These are phyloP conservation scores for Cheilosia scutellata DNA, from an alignment of 2,888 invertebrate genomes.

Conservation along the genomic window DNA sequence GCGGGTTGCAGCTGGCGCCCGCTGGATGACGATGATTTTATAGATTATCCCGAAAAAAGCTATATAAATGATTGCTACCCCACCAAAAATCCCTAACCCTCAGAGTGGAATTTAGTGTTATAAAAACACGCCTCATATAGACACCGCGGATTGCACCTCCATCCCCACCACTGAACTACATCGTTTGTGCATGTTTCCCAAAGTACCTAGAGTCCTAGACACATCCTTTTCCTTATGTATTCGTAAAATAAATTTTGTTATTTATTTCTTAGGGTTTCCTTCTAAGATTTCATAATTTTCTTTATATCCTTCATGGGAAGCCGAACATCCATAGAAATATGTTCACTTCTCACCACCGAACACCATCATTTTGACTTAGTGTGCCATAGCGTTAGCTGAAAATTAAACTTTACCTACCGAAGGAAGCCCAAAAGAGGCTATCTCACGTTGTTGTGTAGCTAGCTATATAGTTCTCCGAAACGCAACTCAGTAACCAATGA, in stretches of 20 bases:
- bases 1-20: too few relatives aligned
- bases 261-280: slow-evolving; percentile 43
- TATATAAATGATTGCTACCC: too few relatives aligned
- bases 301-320: slow-evolving; percentile 44
- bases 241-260: slow-evolving; percentile 37
- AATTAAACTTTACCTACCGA: slow-evolving; percentile 64
- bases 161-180: not conserved
- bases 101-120: too few relatives aligned
- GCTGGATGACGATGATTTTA: too few relatives aligned
- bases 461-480: slow-evolving; percentile 21
- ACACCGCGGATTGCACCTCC: not conserved
- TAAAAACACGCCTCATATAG: not conserved
- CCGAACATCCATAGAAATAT: slow-evolving; percentile 43
- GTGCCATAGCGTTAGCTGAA: slow-evolving; percentile 6
- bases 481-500: slow-evolving; percentile 53
- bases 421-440: slow-evolving; percentile 63
- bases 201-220: not conserved
- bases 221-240: slow-evolving; percentile 32
- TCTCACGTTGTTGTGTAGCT: slow-evolving; percentile 15
- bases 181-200: slow-evolving; percentile 20
- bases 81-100: not conserved
- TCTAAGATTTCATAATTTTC: slow-evolving; percentile 70
- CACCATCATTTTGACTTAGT: slow-evolving; percentile 42
- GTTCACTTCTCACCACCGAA: slow-evolving; percentile 48
- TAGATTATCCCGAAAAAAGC: too few relatives aligned